Evolutionary conservation across 2,888 invertebrate species (phyloP), one percentile per base, ranked within the genome.

Genomic region (Chloroclystis v-ata): DNA sequence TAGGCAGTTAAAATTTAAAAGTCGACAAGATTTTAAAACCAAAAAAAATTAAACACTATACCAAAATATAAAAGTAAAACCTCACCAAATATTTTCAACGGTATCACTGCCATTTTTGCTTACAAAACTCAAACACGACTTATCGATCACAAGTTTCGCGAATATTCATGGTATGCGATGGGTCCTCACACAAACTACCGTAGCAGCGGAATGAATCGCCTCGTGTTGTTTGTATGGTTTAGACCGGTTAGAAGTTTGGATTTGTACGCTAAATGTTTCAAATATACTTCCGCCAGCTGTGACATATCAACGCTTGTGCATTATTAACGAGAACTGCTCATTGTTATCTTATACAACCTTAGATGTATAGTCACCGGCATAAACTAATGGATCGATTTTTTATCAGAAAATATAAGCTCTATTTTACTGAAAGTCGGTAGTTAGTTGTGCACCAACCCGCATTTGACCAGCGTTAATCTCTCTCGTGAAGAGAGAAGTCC

Each of bases 61-160:
- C 10, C 28, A 30, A 40, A 47, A 52, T 49, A 45, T 48, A 28
- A 29, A 49, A 52, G n/a, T n/a, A 49, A 49, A 9, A 38, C 80
- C 84, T 78, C 45, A 84, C 84, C 82, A 44, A 83, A 75, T 61
- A 74, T 56, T 60, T 83, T 83, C 37, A 82, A 55, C 60, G 69
- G 70, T 52, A 83, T 72, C 66, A 82, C 74, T 64, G 83, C 83
- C 84, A 84, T 84, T 65, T 14, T 3, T 28, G 28, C 20, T 32
- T 20, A 5, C 16, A 45, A 46, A 26, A 26, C 26, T 26, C 26
- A 47, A 51, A 60, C 63, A 65, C 61, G 49, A 44, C 13, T 57
- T 47, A 37, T 43, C 9, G 9, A 11, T 16, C 52, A 56, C 54
- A 32, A 47, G 26, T 37, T 46, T 39, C 28, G 37, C 41, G 30